phyloP scores from a whole-genome alignment of 2,888 invertebrate genomes.

The Entomobrya multifasciata region DNA sequence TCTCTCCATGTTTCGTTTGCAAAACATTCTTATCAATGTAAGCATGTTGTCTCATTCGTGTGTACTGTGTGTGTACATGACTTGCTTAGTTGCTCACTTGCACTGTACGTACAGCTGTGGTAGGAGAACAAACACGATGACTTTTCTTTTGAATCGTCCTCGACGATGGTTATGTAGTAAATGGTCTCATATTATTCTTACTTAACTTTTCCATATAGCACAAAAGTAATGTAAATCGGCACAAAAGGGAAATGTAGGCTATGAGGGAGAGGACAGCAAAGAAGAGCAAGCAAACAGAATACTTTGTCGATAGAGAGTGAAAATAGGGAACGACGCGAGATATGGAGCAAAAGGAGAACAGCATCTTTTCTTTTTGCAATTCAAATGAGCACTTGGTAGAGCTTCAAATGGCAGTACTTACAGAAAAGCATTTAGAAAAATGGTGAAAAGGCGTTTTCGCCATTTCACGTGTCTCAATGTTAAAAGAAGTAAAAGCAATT shows the following conservation, averaged over 20 bases:
- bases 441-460: conserved; percentile 38
- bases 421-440: conserved; percentile 34
- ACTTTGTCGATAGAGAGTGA: conserved; percentile 7
- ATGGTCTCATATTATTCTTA: conserved; percentile 40
- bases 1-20: conserved; percentile 54
- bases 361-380: conserved; percentile 57
- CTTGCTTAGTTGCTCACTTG: not conserved
- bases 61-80: not conserved
- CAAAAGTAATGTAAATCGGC: too few species aligned
- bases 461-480: conserved; percentile 65
- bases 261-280: conserved; percentile 11
- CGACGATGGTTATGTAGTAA: conserved; percentile 44
- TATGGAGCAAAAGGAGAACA: conserved; percentile 3
- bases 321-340: conserved; percentile 20
- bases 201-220: conserved; percentile 34
- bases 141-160: conserved; percentile 38
- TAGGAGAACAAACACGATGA: conserved; percentile 12
- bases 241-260: conserved; percentile 58
- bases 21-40: conserved; percentile 14
- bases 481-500: conserved; percentile 63
- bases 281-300: not conserved
- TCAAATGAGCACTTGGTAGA: conserved; percentile 66
- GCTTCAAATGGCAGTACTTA: conserved; percentile 67
- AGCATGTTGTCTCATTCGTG: conserved; percentile 18
- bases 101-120: conserved; percentile 3